Conservation (phyloP, 2,113 vertebrate species). For the Strigops habroptila region DNA sequence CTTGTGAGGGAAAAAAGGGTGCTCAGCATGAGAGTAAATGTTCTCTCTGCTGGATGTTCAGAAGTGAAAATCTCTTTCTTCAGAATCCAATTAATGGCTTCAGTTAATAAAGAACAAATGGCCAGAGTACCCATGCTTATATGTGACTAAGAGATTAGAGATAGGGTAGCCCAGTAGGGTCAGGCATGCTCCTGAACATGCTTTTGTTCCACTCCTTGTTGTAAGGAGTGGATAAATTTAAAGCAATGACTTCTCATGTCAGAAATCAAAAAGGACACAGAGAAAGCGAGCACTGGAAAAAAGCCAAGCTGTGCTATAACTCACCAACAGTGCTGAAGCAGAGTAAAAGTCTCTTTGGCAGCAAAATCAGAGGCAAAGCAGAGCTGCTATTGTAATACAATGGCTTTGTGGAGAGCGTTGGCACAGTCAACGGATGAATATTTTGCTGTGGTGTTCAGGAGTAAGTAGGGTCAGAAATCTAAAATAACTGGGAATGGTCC, state of each 20-base stretch:
- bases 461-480: not conserved
- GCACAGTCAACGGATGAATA: rapidly evolving
- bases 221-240: not conserved
- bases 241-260: not conserved
- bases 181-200: not conserved
- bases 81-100: not conserved
- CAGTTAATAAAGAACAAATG: slow-evolving; percentile 25
- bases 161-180: not conserved
- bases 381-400: not conserved
- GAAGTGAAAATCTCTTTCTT: not conserved
- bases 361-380: not conserved
- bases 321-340: not conserved
- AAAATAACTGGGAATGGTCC: not conserved
- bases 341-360: not conserved
- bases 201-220: not conserved
- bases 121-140: not conserved
- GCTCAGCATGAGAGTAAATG: slow-evolving; percentile 7
- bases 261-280: not conserved
- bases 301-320: not conserved
- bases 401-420: not conserved
- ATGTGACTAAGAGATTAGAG: not conserved
- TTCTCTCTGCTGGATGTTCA: not conserved
- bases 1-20: not conserved
- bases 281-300: not conserved
- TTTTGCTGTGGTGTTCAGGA: not conserved